Percentiles rank a stretch among this genome's conserved stretches.
Evolutionary conservation across 2,113 vertebrate genomes (phyloP).

Genomic region (Varanus salvator): DNA sequence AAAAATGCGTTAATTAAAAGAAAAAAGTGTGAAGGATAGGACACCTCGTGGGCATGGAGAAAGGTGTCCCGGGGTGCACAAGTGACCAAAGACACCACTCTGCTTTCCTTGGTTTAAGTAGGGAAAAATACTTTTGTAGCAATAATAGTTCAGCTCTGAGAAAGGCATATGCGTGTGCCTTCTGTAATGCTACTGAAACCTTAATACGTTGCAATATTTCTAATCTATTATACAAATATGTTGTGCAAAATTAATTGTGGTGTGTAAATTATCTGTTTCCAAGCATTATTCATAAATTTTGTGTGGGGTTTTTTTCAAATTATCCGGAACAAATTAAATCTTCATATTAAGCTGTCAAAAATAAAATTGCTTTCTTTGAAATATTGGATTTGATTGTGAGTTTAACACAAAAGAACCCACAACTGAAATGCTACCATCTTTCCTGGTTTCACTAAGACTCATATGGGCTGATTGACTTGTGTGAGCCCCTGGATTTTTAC

Average conservation of each 20-base stretch:
- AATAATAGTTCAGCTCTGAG: constrained; percentile 58
- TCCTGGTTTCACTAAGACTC: constrained; percentile 11
- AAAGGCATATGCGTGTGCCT: constrained; percentile 53
- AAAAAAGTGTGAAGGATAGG: too few species aligned
- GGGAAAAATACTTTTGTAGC: constrained; percentile 46
- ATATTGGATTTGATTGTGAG: constrained; percentile 44
- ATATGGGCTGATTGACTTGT: constrained; percentile 36
- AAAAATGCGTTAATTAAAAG: too few species aligned
- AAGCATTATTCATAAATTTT: constrained; percentile 61
- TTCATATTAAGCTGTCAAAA: constrained; percentile 60
- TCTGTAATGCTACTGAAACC: constrained; percentile 36
- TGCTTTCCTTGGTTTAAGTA: not conserved
- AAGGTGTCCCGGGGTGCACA: too few species aligned
- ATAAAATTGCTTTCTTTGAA: constrained; percentile 50
- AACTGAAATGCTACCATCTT: constrained; percentile 1
- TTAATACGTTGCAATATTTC: constrained; percentile 37
- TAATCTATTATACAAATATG: constrained; percentile 58
- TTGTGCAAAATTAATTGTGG: constrained; percentile 57
- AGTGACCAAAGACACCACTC: too few species aligned
- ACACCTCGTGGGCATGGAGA: too few species aligned
- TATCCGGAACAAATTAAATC: constrained; percentile 56
- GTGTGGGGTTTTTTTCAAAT: constrained; percentile 52
- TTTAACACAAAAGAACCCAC: constrained; percentile 45
- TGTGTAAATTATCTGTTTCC: constrained; percentile 54
- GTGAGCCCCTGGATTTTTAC: constrained; percentile 9